Evolutionary conservation across 2,797 vertebrate species (phyloP), one percentile per base, ranked within the genome.

Genomic region (Brachyalestes nurse): DNA sequence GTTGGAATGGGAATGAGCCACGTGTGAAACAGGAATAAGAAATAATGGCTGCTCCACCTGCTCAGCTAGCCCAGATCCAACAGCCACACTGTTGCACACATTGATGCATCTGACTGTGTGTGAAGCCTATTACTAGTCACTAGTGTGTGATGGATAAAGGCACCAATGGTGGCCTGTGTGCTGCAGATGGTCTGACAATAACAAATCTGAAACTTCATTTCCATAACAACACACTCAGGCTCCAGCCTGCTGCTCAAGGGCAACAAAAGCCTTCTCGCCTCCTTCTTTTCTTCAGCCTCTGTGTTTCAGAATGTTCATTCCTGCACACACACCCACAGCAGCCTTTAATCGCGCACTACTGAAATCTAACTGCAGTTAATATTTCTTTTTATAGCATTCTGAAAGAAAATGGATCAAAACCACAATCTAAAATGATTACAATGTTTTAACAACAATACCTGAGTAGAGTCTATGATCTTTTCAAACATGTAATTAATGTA

Each of bases 101-200:
- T 62, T 45, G 42, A 25, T 57, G 60, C 42, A 70, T 77, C 23
- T 69, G 55, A 61, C 53, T 83, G 55, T 61, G n/a, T 75, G 23
- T 77, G 42, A 75, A 49, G n/a, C 67, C 61, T 78, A 40, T 28
- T 42, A 40, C 47, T 64, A 65, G 25, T 62, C 40, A 14, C 66
- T 75, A 47, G 40, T 72, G 70, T 80, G 72, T 49, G 73, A 82
- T 80, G 72, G 83, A 69, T 84, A 75, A 87, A 76, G 83, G 66
- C 53, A 77, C 79, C 81, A 84, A 85, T 72, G 49, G 40, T 74
- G 72, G 85, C 76, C 80, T 86, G 83, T 79, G 80, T 8, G n/a
- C 82, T 91, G 89, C 93, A 94, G 93, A 93, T 93, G 93, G 90
- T 79, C 83, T 81, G 79, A 90, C 88, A 92, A 93, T 91, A 79